Evolutionary conservation across 2,888 invertebrate genomes (phyloP), one percentile per base, ranked within the genome.

Genomic region (Tineola bisselliella): DNA sequence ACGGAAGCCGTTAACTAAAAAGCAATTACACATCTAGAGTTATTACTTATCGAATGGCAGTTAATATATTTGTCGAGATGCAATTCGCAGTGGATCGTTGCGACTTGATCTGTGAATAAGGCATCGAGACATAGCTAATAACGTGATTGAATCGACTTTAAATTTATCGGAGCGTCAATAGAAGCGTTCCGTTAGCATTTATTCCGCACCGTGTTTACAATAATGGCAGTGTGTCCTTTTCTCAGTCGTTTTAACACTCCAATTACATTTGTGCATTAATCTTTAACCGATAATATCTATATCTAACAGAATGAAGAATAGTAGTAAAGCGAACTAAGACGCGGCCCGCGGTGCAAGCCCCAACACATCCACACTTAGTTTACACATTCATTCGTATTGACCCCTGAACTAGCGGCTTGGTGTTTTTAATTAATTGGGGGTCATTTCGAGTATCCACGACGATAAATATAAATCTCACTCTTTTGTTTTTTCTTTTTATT

Each of bases 1-100:
- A 74, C 84, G 79, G 82, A 72, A 69, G 70, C 80, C 80, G 79
- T 75, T 70, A 72, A 66, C 83, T 84, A 83, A 71, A 69, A 80
- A 81, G 84, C 84, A 78, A 80, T 69, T 10, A 48, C 15, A 31
- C 3, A 13, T 8, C 75, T 79, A 77, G 72, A 76, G n/a, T n/a
- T n/a, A 73, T 82, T 80, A 83, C 84, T 84, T 82, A 86, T 75
- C 79, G 74, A 82, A 84, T 87, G 87, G 87, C 87, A 87, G 87
- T 87, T 76, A 54, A 54, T 15, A 56, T 12, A n/a, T 13, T 58
- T 33, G 33, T 58, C 33, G 13, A 25, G 25, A 25, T 25, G 25
- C 6, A 25, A 25, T 25, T 25, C 25, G 25, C 25, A 25, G 25
- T 25, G 25, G 6, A 6, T 4, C 2, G 6, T 8, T 13, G 33